These are phyloP conservation scores for Macropis europaea DNA, from an alignment of 2,888 invertebrate species.

Conservation along the genomic window DNA sequence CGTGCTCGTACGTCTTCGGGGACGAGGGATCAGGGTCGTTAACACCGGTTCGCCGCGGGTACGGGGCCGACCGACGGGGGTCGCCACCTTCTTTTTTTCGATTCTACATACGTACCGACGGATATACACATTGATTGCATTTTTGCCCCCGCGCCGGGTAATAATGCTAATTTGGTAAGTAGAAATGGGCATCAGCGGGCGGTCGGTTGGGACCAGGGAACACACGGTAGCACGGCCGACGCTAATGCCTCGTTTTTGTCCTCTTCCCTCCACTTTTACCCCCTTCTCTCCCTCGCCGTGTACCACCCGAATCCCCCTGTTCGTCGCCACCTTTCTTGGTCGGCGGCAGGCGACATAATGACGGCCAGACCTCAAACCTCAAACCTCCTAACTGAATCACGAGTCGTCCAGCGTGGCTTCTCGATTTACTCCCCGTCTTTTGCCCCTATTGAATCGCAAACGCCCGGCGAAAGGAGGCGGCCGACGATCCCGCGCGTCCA, in stretches of 20 bases:
- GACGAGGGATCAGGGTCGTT: constrained; percentile 66
- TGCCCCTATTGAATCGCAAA: constrained; percentile 60
- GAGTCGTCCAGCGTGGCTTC: constrained; percentile 60
- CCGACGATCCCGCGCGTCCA: neutral
- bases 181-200: constrained; percentile 76
- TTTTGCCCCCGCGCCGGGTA: constrained; percentile 71
- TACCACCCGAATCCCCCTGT: constrained; percentile 35
- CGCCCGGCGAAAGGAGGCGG: constrained; percentile 30
- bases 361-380: constrained; percentile 76
- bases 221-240: constrained; percentile 70
- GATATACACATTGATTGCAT: constrained; percentile 74
- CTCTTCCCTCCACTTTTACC: constrained; percentile 46
- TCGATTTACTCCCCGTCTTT: constrained; percentile 62
- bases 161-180: constrained; percentile 77
- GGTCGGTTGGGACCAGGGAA: constrained; percentile 65
- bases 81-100: constrained; percentile 62
- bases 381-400: constrained; percentile 76
- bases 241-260: constrained; percentile 70
- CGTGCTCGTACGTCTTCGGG: constrained; percentile 53
- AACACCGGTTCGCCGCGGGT: constrained; percentile 63
- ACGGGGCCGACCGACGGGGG: constrained; percentile 52
- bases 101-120: constrained; percentile 54
- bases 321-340: constrained; percentile 52
- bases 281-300: constrained; percentile 9
- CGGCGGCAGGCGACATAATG: constrained; percentile 74